Percentiles rank a stretch among this genome's conserved stretches.
These are phyloP conservation scores for Aphrophora alni DNA, from an alignment of 2,888 invertebrate species.

Conservation along the genomic window DNA sequence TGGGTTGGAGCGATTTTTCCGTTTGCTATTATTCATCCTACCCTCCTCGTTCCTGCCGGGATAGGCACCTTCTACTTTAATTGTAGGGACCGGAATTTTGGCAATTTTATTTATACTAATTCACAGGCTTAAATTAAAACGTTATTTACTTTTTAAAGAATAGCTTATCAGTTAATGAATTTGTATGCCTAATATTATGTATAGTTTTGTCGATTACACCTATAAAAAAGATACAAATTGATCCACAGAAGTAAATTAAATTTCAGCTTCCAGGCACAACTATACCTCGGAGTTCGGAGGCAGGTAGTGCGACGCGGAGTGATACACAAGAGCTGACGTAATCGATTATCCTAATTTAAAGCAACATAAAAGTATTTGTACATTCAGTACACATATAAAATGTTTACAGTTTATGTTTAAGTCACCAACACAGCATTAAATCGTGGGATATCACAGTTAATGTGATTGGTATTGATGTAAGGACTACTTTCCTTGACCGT, in stretches of 20 bases:
- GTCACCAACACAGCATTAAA: background rate
- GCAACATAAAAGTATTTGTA: background rate
- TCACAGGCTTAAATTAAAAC: background rate
- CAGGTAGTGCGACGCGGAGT: background rate
- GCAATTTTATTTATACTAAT: slow-evolving; percentile 55
- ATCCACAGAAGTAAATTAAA: background rate
- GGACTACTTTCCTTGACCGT: background rate
- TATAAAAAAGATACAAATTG: background rate
- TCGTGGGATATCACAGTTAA: background rate
- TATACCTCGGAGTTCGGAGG: background rate
- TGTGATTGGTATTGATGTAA: background rate
- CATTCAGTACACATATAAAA: background rate
- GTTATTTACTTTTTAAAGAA: background rate
- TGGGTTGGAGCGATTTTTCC: slow-evolving; percentile 82
- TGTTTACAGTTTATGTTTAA: background rate
- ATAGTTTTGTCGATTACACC: background rate
- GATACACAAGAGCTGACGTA: background rate
- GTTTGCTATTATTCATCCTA: slow-evolving; percentile 73
- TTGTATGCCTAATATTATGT: background rate
- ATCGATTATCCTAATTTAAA: background rate
- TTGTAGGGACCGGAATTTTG: slow-evolving; percentile 89
- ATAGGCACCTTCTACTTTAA: slow-evolving; percentile 80
- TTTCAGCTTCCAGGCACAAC: background rate
- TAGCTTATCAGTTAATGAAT: background rate
- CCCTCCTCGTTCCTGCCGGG: slow-evolving; percentile 65